Evolutionary conservation across 2,113 vertebrate genomes (phyloP), one percentile per base, ranked within the genome.

Genomic region (Amphiprion ocellaris): DNA sequence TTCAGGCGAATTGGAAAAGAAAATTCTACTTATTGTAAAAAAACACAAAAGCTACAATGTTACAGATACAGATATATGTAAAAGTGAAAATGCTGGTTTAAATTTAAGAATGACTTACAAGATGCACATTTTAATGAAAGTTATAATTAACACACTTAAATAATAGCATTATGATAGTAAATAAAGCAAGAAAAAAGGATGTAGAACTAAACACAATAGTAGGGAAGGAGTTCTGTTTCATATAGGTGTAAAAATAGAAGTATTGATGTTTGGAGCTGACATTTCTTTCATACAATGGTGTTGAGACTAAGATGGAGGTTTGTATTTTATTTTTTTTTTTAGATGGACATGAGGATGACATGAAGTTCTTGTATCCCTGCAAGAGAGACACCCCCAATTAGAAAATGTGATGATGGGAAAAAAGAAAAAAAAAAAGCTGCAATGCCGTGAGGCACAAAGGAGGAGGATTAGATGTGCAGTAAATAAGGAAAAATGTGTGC

Each of bases 201-300:
- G 14, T 47, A 8, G 2, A 5, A 72, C 7, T 26, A 52, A 37
- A 21, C 33, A 17, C 33, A 17, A 4, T 49, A 64, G 44, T 53
- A 54, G 15, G 41, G 39, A 24, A 7, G 26, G 26, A 64, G 39
- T 21, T 62, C n/a, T 19, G 61, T 44, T 4, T 77, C 67, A 62
- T 37, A 49, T 5, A 2, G 28, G 14, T 44, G 17, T 19, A 71
- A 19, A 58, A 68, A 76, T 56, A 77, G 50, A 52, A 49, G 33
- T 44, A 68, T 62, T 68, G 62, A 80, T 56, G 54, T 70, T 37
- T 0, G 1, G 52, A 14, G 46, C 63, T 69, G 73, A 69, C 24
- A 64, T 10, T 71, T 66, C 30, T 49, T n/a, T 69, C 21, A 47
- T 4, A 24, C 19, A 50, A 14, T 44, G 9, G 8, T 72, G 37